These are phyloP conservation scores for Microcebus tavaratra DNA, from an alignment of 2,113 vertebrate species.

Conservation along the genomic window DNA sequence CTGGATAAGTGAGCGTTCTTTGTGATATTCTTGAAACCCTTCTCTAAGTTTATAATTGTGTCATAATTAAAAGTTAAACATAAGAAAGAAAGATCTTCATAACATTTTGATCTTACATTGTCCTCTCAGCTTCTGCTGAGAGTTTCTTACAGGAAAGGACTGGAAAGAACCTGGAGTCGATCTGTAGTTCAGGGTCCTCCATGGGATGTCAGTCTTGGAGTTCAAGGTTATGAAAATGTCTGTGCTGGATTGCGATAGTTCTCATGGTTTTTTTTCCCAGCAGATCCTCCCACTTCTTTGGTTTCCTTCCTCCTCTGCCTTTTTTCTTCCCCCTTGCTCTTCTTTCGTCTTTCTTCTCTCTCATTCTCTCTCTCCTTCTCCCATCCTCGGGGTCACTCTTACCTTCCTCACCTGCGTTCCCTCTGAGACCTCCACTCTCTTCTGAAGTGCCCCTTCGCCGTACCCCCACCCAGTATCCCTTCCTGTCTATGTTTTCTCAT, in stretches of 20 bases:
- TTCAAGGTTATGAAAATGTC: neutral
- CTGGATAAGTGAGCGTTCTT: neutral
- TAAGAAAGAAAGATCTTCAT: neutral
- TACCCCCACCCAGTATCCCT: neutral
- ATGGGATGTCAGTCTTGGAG: rapidly evolving
- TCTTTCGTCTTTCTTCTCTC: neutral
- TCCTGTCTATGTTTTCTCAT: neutral
- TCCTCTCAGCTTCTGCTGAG: neutral
- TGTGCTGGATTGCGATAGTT: neutral
- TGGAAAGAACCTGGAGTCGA: neutral
- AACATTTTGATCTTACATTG: neutral
- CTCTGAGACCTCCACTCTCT: neutral
- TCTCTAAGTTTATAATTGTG: neutral
- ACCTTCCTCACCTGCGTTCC: neutral
- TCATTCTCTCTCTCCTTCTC: too few relatives aligned
- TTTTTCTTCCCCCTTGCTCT: neutral
- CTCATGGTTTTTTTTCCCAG: neutral
- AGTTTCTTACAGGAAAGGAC: neutral
- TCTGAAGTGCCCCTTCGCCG: neutral
- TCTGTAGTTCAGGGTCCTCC: neutral
- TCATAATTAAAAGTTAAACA: neutral
- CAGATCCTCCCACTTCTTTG: neutral
- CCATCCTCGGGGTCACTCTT: neutral
- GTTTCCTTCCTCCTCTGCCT: neutral
- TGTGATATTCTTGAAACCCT: neutral